Percentiles rank a stretch among this genome's conserved stretches.
phyloP scores from a whole-genome alignment of 2,888 invertebrate genomes.

The Polymixis flavicincta region DNA sequence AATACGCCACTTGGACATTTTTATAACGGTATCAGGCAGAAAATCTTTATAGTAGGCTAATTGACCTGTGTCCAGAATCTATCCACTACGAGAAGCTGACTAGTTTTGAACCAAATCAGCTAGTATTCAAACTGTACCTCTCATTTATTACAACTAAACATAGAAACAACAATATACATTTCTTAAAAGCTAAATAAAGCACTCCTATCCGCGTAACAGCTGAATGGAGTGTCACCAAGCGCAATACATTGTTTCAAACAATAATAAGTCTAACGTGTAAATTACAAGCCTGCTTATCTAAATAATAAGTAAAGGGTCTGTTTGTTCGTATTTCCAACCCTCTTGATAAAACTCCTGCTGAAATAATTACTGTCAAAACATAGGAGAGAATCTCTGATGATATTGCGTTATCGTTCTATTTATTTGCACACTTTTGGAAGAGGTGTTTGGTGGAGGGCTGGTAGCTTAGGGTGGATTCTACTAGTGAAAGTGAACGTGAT shows the following conservation, averaged over 20 bases:
- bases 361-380: conserved; percentile 42
- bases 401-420: conserved; percentile 35
- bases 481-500: neutral
- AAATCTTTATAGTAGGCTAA: too few species aligned
- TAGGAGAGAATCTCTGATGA: conserved; percentile 2
- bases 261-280: conserved; percentile 56
- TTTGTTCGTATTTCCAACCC: conserved; percentile 45
- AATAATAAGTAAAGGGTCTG: conserved; percentile 47
- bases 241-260: conserved; percentile 47
- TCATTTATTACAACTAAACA: conserved; percentile 12
- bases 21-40: neutral
- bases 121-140: neutral
- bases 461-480: neutral
- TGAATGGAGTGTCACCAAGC: conserved; percentile 33
- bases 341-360: conserved; percentile 39
- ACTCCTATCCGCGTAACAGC: conserved; percentile 15
- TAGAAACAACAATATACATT: conserved; percentile 23
- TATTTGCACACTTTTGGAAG: conserved; percentile 35
- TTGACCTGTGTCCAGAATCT: too few species aligned
- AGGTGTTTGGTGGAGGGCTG: neutral
- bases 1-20: neutral
- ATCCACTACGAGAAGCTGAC: too few species aligned
- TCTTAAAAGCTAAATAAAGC: conserved; percentile 29
- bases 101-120: neutral
- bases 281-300: conserved; percentile 46